Conservation (phyloP, 35 echinoderm and acorn worm species). For the Ophiothrix spiculata region DNA sequence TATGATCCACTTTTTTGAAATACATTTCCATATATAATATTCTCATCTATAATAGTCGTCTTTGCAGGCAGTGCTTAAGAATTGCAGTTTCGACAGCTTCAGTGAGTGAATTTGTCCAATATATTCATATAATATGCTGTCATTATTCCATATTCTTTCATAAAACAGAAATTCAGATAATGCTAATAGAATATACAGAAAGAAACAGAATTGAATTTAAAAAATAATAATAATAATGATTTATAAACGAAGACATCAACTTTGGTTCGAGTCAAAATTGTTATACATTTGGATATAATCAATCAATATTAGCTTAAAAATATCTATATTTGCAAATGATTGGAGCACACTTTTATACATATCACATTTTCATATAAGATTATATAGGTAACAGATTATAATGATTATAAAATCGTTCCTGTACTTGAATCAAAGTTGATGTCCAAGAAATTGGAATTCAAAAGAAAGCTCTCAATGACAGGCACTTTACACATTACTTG, state of each 20-base stretch:
- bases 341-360: slow-evolving; percentile 13
- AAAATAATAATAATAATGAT: not conserved
- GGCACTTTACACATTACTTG: not conserved
- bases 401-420: not conserved
- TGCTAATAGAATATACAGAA: slow-evolving; percentile 13
- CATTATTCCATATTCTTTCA: not conserved
- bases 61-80: not conserved
- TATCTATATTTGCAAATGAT: slow-evolving; percentile 16
- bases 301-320: slow-evolving; percentile 8
- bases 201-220: not conserved
- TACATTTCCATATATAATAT: slow-evolving; percentile 10
- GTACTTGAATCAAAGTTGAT: not conserved
- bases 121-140: slow-evolving; percentile 10
- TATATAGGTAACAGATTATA: slow-evolving; percentile 7
- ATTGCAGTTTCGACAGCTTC: slow-evolving; percentile 2
- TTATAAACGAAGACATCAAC: not conserved
- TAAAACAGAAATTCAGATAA: slow-evolving; percentile 4
- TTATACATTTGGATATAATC: not conserved
- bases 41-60: not conserved
- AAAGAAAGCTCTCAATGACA: not conserved
- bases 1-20: not conserved
- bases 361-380: slow-evolving; percentile 14
- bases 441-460: not conserved
- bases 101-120: not conserved
- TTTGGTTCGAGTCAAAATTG: not conserved